Evolutionary conservation across 1,140 invertebrate species (phyloP).

Genomic region (Drosophila guanche): DNA sequence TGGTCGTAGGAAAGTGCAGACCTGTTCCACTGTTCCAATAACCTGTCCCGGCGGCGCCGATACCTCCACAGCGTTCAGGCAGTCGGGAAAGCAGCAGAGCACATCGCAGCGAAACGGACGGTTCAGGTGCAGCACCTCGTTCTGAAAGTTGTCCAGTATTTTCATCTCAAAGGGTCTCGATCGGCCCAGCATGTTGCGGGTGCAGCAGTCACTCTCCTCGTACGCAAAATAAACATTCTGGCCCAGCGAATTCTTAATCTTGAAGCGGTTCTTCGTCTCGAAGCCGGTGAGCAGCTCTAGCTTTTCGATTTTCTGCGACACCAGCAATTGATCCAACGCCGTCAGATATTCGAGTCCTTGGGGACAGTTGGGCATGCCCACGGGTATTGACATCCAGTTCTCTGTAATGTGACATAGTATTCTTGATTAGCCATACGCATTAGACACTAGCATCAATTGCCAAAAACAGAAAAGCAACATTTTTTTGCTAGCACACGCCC

Average conservation of each 20-base stretch:
- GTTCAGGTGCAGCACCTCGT: constrained; percentile 90
- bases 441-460: constrained; percentile 9
- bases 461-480: background rate
- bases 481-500: constrained; percentile 33
- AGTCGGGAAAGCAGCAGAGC: constrained; percentile 91
- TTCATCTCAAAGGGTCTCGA: constrained; percentile 92
- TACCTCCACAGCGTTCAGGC: constrained; percentile 89
- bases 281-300: constrained; percentile 91
- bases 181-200: constrained; percentile 89
- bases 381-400: constrained; percentile 83
- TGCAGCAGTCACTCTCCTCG: constrained; percentile 92
- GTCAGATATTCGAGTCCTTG: constrained; percentile 96
- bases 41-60: constrained; percentile 84
- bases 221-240: constrained; percentile 92
- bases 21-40: constrained; percentile 89
- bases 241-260: constrained; percentile 89
- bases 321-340: constrained; percentile 92
- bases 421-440: constrained; percentile 19
- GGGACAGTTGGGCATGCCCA: constrained; percentile 88
- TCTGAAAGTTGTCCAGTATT: constrained; percentile 90
- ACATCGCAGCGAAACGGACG: constrained; percentile 89
- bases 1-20: constrained; percentile 88
- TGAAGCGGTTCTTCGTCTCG: constrained; percentile 93
- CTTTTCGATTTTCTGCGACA: constrained; percentile 93
- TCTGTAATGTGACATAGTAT: constrained; percentile 27